Evolutionary conservation across 2,888 invertebrate species (phyloP), one percentile per base, ranked within the genome.

Genomic region (Cheilosia soror): DNA sequence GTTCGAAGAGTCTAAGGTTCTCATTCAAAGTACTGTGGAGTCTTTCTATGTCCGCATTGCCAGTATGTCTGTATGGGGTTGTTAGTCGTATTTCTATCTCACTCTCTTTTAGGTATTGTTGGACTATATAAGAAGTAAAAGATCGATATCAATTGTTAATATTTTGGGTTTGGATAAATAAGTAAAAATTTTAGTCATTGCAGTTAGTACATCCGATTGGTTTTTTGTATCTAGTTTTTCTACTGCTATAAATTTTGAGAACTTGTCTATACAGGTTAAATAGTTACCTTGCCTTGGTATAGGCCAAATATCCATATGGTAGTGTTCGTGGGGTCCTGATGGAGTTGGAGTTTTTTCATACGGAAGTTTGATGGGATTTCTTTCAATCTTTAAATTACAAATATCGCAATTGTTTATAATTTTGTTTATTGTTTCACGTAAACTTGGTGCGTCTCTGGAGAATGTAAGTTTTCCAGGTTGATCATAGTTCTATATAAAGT

Each of bases 351-450:
- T 65, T 65, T 51, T 62, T 65, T 65, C 65, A 4, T 33, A 37
- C 5, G 65, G 49, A 25, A 49, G 49, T 51, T 65, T 65, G 4
- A 65, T 51, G 13, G 33, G 65, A 5, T 65, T 65, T 25, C 37
- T 5, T 65, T 65, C 65, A 11, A 65, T 51, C 13, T 49, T 51
- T 13, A 65, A 6, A 20, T 49, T 49, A 11, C 65, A 65, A 29
- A 49, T 33, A 29, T 65, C 65, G 33, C 49, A 65, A 65, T 65
- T 65, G n/a, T 51, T 65, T 25, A 51, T 15, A 20, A 63, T 33
- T 49, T 63, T 63, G 20, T 47, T 63, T 20, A 63, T 33, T 33
- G 9, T 15, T 20, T 33, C 11, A 20, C 47, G 31, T 11, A 65
- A 25, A 11, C 47, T 65, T 33, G 65, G 65, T 6, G 15, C 15